phyloP scores from a whole-genome alignment of 2,797 vertebrate species.

The Syngnathus rostellatus region DNA sequence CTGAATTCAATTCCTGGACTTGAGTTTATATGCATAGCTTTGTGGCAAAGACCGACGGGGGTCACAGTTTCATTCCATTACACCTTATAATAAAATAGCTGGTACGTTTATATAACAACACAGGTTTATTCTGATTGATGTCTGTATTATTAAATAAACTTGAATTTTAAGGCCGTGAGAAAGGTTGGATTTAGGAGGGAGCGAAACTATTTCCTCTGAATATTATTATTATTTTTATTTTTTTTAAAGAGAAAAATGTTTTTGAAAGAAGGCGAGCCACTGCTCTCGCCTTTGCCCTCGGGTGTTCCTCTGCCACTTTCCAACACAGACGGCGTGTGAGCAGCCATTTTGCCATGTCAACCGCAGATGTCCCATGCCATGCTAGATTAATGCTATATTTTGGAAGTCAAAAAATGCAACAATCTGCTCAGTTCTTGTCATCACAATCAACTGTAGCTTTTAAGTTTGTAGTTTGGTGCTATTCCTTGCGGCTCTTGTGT shows the following conservation, averaged over 20 bases:
- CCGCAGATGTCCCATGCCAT: slow-evolving; percentile 48
- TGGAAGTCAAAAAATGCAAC: slow-evolving; percentile 1
- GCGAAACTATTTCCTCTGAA: slow-evolving; percentile 12
- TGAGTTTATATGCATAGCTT: background rate
- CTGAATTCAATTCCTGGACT: no score
- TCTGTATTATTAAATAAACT: no score
- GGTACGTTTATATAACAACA: background rate
- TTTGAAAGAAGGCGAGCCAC: slow-evolving; percentile 13
- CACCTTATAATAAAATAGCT: background rate
- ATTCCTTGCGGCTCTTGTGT: background rate
- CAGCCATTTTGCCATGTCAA: slow-evolving; percentile 54
- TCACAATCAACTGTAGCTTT: background rate
- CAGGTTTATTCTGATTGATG: background rate
- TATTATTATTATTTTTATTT: background rate
- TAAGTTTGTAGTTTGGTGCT: background rate
- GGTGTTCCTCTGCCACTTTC: slow-evolving; percentile 34
- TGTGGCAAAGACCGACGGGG: background rate
- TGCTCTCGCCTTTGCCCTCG: slow-evolving; percentile 12
- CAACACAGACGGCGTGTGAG: slow-evolving; percentile 40
- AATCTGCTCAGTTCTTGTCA: background rate
- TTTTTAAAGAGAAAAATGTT: background rate
- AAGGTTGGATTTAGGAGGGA: slow-evolving; percentile 13
- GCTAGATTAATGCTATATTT: slow-evolving; percentile 38
- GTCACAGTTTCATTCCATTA: slow-evolving; percentile 1
- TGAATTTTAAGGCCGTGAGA: no score